Conservation (phyloP, 2,797 vertebrate species). For the Mus minutoides region DNA sequence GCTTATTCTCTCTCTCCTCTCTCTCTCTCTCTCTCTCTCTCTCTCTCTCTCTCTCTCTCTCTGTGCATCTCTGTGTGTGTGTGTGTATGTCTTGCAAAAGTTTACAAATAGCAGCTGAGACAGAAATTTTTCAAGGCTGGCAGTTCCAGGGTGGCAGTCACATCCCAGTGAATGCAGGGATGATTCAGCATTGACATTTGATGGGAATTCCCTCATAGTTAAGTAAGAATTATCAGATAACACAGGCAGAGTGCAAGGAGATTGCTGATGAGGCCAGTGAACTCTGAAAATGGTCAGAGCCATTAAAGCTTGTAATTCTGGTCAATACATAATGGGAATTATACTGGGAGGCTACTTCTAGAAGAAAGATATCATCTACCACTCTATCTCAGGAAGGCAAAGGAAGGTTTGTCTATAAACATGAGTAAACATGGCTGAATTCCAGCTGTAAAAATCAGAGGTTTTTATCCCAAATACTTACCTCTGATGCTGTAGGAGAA, state of each 20-base stretch:
- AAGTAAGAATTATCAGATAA: background rate
- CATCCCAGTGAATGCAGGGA: background rate
- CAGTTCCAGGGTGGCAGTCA: background rate
- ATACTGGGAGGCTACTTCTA: background rate
- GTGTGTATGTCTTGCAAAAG: background rate
- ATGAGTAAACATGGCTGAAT: background rate
- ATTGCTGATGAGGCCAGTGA: background rate
- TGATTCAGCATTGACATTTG: background rate
- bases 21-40: background rate
- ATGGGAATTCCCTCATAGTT: background rate
- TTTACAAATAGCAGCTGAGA: background rate
- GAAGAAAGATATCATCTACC: background rate
- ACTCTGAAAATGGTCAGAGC: background rate
- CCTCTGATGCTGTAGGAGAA: background rate
- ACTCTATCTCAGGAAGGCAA: background rate
- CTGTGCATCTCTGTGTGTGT: background rate
- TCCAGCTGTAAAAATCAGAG: background rate
- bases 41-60: background rate
- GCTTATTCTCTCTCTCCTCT: background rate
- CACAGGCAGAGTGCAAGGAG: background rate
- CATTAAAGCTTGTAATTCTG: background rate
- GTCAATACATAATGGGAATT: background rate
- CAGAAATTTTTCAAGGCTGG: background rate
- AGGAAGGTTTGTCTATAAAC: background rate
- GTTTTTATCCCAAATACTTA: background rate